A percentile compares a stretch with the other conserved stretches of the same genome.
These are phyloP conservation scores for Seriola quinqueradiata DNA, from an alignment of 2,113 vertebrate genomes.

Conservation along the genomic window DNA sequence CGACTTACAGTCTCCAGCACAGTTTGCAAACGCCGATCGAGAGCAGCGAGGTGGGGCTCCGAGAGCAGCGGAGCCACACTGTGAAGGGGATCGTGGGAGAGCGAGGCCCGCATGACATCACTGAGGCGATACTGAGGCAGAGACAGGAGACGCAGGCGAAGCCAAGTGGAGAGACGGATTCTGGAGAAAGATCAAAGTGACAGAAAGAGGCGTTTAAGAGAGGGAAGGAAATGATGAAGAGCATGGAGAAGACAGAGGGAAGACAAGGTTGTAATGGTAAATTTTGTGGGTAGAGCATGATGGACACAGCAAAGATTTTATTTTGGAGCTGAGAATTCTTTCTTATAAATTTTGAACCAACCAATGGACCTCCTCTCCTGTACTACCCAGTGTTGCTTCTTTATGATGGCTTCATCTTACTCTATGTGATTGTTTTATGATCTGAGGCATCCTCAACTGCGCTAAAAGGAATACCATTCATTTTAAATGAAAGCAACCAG, in stretches of 20 bases:
- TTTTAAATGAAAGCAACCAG: neutral
- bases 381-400: neutral
- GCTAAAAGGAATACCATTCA: neutral
- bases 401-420: neutral
- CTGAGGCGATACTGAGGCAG: slow-evolving; percentile 82
- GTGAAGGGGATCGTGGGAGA: slow-evolving; percentile 82
- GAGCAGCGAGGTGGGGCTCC: slow-evolving; percentile 81
- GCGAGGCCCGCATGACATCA: slow-evolving; percentile 80
- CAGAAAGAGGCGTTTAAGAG: neutral
- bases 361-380: neutral
- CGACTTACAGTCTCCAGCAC: slow-evolving; percentile 65
- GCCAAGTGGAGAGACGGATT: slow-evolving; percentile 85
- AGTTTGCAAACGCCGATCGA: slow-evolving; percentile 79
- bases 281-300: neutral
- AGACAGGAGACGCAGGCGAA: slow-evolving; percentile 83
- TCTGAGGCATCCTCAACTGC: neutral
- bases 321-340: neutral
- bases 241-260: neutral
- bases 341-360: neutral
- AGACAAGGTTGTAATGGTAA: neutral
- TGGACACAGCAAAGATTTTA: neutral
- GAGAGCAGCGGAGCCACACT: slow-evolving; percentile 81
- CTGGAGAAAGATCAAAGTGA: slow-evolving; percentile 61
- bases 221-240: neutral
- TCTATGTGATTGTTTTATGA: neutral